Conservation (phyloP, 1,140 invertebrate genomes). For the Teleopsis dalmanni region DNA sequence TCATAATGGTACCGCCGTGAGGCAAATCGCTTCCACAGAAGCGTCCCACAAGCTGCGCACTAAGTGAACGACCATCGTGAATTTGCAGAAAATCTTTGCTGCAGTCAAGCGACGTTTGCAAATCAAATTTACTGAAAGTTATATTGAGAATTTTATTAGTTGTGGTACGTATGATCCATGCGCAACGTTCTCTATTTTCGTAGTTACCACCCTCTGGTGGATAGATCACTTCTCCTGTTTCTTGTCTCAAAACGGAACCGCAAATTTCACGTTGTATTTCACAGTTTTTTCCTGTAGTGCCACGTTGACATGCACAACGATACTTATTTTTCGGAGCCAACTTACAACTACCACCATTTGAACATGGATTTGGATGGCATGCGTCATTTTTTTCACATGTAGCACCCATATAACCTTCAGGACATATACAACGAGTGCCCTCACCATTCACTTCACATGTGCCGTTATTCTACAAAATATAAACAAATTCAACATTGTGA, state of each 20-base stretch:
- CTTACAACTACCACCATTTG: conserved; percentile 64
- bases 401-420: conserved; percentile 29
- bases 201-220: conserved; percentile 51
- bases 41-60: conserved; percentile 59
- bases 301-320: conserved; percentile 45
- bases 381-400: conserved; percentile 50
- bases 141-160: conserved; percentile 64
- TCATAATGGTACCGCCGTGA: conserved; percentile 53
- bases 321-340: conserved; percentile 40
- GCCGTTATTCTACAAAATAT: conserved; percentile 55
- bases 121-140: conserved; percentile 65
- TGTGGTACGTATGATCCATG: conserved; percentile 64
- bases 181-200: conserved; percentile 58
- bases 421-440: conserved; percentile 54
- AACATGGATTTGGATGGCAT: conserved; percentile 66
- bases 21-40: conserved; percentile 67
- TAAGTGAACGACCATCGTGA: conserved; percentile 66
- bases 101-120: conserved; percentile 51
- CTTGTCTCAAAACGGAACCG: conserved; percentile 49
- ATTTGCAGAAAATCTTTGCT: conserved; percentile 64
- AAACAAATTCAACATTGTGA: background rate
- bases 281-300: conserved; percentile 45
- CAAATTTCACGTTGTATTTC: conserved; percentile 22
- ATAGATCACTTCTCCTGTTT: conserved; percentile 17
- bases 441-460: conserved; percentile 53